Conservation (phyloP, 2,797 vertebrate genomes). For the Ceyx erithaca region DNA sequence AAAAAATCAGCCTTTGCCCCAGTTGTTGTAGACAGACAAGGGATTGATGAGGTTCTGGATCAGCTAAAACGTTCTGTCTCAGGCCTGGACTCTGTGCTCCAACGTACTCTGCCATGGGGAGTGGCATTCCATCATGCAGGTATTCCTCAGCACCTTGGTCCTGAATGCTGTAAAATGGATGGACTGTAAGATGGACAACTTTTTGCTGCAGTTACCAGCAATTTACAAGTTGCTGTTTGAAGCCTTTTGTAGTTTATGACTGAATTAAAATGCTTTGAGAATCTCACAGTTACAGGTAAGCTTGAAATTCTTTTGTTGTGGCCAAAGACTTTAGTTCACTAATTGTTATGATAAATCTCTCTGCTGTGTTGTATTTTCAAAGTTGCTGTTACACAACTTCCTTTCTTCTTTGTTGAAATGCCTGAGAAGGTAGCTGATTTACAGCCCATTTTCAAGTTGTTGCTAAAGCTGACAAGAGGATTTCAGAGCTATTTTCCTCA, state of each 20-base stretch:
- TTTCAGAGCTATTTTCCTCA: background rate
- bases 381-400: background rate
- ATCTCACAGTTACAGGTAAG: background rate
- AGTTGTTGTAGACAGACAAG: conserved; percentile 82
- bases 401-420: background rate
- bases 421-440: background rate
- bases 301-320: background rate
- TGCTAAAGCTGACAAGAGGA: background rate
- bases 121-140: conserved; percentile 98
- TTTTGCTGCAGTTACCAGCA: background rate
- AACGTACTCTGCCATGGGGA: conserved; percentile 91
- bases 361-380: background rate
- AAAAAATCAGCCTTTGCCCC: conserved; percentile 63
- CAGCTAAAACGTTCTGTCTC: conserved; percentile 89
- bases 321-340: background rate
- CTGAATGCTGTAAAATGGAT: background rate
- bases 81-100: conserved; percentile 89
- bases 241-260: background rate
- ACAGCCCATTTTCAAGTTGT: background rate
- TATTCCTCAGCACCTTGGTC: conserved; percentile 55
- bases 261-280: background rate
- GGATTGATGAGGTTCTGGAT: conserved; percentile 85
- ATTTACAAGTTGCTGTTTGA: background rate
- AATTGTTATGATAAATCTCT: background rate
- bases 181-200: background rate